phyloP scores from a whole-genome alignment of 2,113 vertebrate species.

The Lutjanus erythropterus region DNA sequence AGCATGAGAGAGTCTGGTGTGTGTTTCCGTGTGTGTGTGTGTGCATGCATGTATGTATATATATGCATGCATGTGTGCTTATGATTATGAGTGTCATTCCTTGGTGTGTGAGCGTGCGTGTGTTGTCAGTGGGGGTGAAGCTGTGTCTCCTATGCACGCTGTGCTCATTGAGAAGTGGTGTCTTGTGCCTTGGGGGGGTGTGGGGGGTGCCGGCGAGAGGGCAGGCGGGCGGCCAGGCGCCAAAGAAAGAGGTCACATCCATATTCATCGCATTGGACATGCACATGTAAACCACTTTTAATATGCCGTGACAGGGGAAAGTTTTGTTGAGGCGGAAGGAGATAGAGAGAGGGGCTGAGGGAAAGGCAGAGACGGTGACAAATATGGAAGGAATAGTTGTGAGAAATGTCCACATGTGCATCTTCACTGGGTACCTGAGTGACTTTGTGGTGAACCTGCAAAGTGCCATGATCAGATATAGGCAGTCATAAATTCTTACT shows the following conservation, averaged over 20 bases:
- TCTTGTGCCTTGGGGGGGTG: conserved; percentile 84
- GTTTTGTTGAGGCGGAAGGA: conserved; percentile 88
- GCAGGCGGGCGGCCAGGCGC: conserved; percentile 86
- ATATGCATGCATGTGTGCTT: conserved; percentile 41
- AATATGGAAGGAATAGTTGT: conserved; percentile 54
- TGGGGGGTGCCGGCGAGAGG: conserved; percentile 77
- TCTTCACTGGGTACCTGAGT: conserved; percentile 39
- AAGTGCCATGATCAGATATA: conserved; percentile 23
- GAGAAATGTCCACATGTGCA: conserved; percentile 71
- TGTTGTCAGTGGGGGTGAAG: conserved; percentile 58
- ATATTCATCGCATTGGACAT: conserved; percentile 99
- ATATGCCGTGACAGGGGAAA: conserved; percentile 95
- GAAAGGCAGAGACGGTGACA: conserved; percentile 50
- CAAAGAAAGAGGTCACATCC: conserved; percentile 98
- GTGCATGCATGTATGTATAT: conserved; percentile 40
- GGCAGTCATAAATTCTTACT: neutral
- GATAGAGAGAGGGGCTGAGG: conserved; percentile 38
- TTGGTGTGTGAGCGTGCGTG: conserved; percentile 34
- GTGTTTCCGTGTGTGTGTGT: conserved; percentile 19
- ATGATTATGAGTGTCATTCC: conserved; percentile 47
- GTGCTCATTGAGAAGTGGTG: conserved; percentile 95
- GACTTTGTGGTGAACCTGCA: conserved; percentile 49
- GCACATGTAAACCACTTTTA: conserved; percentile 98
- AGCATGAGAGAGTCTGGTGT: conserved; percentile 54
- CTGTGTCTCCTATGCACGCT: conserved; percentile 90